phyloP scores from a whole-genome alignment of 2,888 invertebrate species.

The Harmothoe impar region DNA sequence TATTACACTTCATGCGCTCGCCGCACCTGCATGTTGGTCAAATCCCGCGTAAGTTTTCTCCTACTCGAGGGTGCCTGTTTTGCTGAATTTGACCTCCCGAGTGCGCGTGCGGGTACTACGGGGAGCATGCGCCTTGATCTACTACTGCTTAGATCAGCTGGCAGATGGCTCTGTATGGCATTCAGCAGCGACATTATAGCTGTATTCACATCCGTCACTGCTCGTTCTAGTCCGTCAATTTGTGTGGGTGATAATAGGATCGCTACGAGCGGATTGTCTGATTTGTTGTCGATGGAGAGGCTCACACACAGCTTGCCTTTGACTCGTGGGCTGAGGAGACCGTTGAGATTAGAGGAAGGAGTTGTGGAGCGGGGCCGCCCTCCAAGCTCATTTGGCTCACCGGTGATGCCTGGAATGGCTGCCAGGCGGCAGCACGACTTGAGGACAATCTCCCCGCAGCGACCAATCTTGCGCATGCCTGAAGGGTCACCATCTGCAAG shows the following conservation, averaged over 20 bases:
- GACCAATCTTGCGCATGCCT: conserved; percentile 44
- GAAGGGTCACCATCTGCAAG: conserved; percentile 44
- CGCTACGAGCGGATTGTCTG: conserved; percentile 55
- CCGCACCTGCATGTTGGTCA: conserved; percentile 49
- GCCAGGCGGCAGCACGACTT: conserved; percentile 57
- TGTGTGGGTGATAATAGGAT: conserved; percentile 34
- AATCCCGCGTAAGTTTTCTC: background rate
- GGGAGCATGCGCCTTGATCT: conserved; percentile 41
- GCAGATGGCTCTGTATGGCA: conserved; percentile 54
- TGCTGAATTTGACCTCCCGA: conserved; percentile 52
- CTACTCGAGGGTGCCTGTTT: conserved; percentile 37
- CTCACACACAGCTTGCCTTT: conserved; percentile 41
- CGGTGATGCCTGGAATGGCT: conserved; percentile 48
- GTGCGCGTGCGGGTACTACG: background rate
- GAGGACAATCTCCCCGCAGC: conserved; percentile 57
- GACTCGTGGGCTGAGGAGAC: conserved; percentile 33
- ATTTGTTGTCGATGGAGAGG: conserved; percentile 43
- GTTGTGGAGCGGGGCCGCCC: conserved; percentile 40
- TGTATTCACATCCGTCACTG: conserved; percentile 50
- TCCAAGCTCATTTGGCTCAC: conserved; percentile 16
- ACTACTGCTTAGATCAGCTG: conserved; percentile 18
- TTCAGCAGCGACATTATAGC: conserved; percentile 36
- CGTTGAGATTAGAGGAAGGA: conserved; percentile 41
- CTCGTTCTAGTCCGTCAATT: conserved; percentile 40
- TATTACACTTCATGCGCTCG: conserved; percentile 7